Percentiles rank a stretch among this genome's conserved stretches.
Evolutionary conservation across 2,888 invertebrate genomes (phyloP).

Genomic region (Xylocampa areola): DNA sequence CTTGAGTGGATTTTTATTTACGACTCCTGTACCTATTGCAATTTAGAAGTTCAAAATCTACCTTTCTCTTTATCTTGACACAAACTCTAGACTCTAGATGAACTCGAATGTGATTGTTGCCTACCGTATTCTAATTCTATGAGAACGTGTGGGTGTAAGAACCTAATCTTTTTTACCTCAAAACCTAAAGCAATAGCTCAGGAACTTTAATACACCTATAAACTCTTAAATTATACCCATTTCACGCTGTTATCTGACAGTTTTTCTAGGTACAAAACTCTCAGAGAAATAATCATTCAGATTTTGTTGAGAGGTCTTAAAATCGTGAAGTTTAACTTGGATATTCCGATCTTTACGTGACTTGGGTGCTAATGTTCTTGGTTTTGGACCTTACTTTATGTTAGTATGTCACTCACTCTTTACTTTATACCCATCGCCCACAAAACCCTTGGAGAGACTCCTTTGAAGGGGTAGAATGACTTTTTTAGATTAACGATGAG

Average conservation of each 20-base stretch:
- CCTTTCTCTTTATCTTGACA: no score
- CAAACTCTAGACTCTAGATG: no score
- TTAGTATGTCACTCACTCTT: conserved; percentile 11
- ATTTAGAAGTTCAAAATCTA: no score
- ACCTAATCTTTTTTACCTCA: conserved; percentile 8
- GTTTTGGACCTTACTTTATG: conserved; percentile 20
- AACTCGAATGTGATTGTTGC: no score
- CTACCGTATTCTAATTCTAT: no score
- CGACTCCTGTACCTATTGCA: no score
- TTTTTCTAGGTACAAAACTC: conserved; percentile 8
- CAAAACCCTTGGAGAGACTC: conserved; percentile 3
- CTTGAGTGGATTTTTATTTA: no score
- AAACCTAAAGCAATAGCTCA: conserved; percentile 18
- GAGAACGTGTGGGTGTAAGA: background rate
- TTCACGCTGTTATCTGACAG: conserved; percentile 33
- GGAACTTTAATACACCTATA: conserved; percentile 16
- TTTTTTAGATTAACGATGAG: background rate
- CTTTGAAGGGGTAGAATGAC: conserved; percentile 5
- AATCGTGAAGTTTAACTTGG: conserved; percentile 60
- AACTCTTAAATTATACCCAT: conserved; percentile 20
- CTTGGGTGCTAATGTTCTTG: conserved; percentile 45
- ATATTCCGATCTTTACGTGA: conserved; percentile 62
- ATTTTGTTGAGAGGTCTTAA: conserved; percentile 46
- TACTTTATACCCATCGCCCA: conserved; percentile 3
- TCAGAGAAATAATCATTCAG: conserved; percentile 26